Conservation (phyloP, 37 sponge, comb jelly and placozoan genomes). For the Cladorhizidae sp. region DNA sequence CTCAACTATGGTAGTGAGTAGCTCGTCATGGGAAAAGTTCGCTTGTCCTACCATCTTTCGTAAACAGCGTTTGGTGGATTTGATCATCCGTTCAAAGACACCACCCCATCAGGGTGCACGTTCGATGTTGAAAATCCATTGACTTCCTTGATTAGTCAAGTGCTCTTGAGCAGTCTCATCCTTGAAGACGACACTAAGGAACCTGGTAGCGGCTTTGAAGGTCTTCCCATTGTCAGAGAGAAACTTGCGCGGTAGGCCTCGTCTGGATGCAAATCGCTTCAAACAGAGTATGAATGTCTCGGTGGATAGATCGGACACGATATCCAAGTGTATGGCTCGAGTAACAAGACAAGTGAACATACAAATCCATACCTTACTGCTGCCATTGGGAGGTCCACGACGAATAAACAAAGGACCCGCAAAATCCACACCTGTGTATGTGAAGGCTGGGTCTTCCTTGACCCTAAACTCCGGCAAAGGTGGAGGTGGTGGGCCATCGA, state of each 20-base stretch:
- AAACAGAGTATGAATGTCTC: slow-evolving; percentile 16
- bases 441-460: slow-evolving; percentile 14
- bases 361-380: slow-evolving; percentile 42
- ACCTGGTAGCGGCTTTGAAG: slow-evolving; percentile 22
- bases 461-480: slow-evolving; percentile 41
- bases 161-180: slow-evolving; percentile 10
- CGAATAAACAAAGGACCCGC: slow-evolving; percentile 23
- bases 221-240: slow-evolving; percentile 37
- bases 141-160: slow-evolving; percentile 2
- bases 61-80: slow-evolving; percentile 31
- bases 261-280: slow-evolving; percentile 16
- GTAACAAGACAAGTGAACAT: slow-evolving; percentile 38
- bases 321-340: slow-evolving; percentile 32
- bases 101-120: slow-evolving; percentile 42
- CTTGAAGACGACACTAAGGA: background rate
- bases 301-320: slow-evolving; percentile 26
- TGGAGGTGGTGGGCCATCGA: slow-evolving; percentile 14
- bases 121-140: slow-evolving; percentile 42
- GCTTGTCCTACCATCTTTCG: slow-evolving; percentile 26
- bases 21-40: slow-evolving; percentile 25
- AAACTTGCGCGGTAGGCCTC: slow-evolving; percentile 7
- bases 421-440: slow-evolving; percentile 21
- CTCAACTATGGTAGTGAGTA: slow-evolving; percentile 8
- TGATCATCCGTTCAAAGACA: slow-evolving; percentile 20
- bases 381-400: background rate